Conservation (phyloP, 2,113 vertebrate genomes). For the Colius striatus region DNA sequence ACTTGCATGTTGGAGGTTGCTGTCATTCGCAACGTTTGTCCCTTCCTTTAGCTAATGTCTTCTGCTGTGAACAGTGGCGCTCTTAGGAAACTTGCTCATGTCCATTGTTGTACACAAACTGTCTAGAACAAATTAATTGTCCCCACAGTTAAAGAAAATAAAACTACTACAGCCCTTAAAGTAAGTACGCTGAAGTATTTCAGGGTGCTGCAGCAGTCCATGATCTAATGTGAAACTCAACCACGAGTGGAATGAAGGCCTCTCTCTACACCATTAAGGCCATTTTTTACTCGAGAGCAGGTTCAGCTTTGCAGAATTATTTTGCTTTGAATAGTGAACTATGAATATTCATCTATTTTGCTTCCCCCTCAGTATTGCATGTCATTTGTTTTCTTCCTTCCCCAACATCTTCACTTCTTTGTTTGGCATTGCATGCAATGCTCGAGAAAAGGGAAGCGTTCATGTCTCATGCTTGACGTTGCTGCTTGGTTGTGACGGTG, state of each 20-base stretch:
- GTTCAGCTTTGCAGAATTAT: background rate
- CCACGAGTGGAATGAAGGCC: background rate
- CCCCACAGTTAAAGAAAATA: background rate
- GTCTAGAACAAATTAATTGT: background rate
- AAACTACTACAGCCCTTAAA: background rate
- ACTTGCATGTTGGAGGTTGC: background rate
- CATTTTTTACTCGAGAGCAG: background rate
- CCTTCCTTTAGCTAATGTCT: background rate
- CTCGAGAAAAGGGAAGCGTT: background rate
- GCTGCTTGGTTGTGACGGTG: conserved; percentile 35
- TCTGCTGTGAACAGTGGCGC: background rate
- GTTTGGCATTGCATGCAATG: background rate
- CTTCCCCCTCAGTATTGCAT: background rate
- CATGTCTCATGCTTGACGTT: background rate
- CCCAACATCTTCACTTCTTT: background rate
- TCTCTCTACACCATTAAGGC: background rate
- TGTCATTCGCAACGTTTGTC: background rate
- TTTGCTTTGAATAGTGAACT: background rate
- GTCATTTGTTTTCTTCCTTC: background rate
- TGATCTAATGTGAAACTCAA: background rate
- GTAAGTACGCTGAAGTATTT: background rate
- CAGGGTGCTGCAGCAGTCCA: background rate
- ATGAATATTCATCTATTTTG: background rate
- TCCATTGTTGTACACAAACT: background rate
- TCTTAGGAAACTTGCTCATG: background rate